Conservation (phyloP, 2,888 invertebrate genomes). For the Clusia tigrina region DNA sequence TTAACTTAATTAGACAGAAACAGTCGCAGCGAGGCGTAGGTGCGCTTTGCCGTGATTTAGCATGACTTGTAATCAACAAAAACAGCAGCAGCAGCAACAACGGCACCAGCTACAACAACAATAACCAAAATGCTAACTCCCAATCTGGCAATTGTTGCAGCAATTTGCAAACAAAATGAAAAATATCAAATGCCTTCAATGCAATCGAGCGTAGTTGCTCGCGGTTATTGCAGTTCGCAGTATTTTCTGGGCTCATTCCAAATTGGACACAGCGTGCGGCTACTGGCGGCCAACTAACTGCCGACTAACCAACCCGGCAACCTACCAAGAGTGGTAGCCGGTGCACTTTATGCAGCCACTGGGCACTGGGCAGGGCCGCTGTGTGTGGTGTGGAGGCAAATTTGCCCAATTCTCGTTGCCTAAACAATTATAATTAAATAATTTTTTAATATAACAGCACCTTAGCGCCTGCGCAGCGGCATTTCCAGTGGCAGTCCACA, state of each 20-base stretch:
- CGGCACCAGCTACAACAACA: not conserved
- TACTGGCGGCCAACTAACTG: not conserved
- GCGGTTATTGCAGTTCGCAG: too few species aligned
- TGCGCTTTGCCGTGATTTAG: not conserved
- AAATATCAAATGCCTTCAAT: not conserved
- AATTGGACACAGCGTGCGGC: too few species aligned
- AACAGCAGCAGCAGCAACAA: not conserved
- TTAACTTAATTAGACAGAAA: conserved; percentile 3
- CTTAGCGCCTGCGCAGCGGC: not conserved
- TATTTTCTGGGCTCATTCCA: too few species aligned
- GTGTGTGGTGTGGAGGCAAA: not conserved
- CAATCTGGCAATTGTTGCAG: not conserved
- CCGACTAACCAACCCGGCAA: not conserved
- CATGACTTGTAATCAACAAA: not conserved
- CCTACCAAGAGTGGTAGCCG: not conserved
- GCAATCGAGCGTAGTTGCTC: not conserved
- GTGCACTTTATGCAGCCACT: too few species aligned
- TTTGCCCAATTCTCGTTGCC: not conserved
- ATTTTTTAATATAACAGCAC: not conserved
- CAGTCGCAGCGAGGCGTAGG: not conserved
- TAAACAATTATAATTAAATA: conserved; percentile 2
- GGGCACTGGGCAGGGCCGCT: too few species aligned
- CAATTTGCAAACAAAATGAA: not conserved
- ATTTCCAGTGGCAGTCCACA: too few species aligned
- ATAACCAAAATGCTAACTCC: not conserved